A percentile compares a stretch with the other conserved stretches of the same genome.
phyloP scores from a whole-genome alignment of 1,140 invertebrate genomes.

The Onthophagus taurus region DNA sequence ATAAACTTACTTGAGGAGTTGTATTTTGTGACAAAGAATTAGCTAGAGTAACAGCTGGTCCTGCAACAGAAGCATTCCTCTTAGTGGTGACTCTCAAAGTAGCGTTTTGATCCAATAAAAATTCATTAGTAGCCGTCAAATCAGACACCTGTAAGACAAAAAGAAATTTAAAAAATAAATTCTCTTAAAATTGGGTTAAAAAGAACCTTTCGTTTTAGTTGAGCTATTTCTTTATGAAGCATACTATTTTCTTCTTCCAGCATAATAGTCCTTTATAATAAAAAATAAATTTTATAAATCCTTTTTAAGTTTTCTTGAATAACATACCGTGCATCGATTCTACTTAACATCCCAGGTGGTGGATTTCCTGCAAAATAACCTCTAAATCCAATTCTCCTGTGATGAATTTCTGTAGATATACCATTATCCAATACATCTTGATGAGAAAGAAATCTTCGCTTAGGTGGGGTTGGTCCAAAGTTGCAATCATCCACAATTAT shows the following conservation, averaged over 20 bases:
- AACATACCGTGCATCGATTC: slow-evolving; percentile 28
- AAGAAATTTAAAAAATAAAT: not conserved
- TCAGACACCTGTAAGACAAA: slow-evolving; percentile 39
- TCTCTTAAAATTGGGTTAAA: not conserved
- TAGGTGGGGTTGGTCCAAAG: slow-evolving; percentile 26
- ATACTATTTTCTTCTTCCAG: slow-evolving; percentile 68
- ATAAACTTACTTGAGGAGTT: slow-evolving; percentile 38
- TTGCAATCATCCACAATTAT: slow-evolving; percentile 24
- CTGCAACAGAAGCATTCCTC: slow-evolving; percentile 43
- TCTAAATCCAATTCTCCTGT: slow-evolving; percentile 25
- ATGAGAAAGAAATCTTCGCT: slow-evolving; percentile 21
- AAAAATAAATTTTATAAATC: slow-evolving; percentile 11
- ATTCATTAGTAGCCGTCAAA: slow-evolving; percentile 71
- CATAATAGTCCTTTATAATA: slow-evolving; percentile 42
- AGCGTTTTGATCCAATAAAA: slow-evolving; percentile 72
- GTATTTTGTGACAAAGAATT: slow-evolving; percentile 39
- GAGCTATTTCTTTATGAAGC: slow-evolving; percentile 61
- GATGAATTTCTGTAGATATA: slow-evolving; percentile 13
- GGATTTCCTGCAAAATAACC: slow-evolving; percentile 35
- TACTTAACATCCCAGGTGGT: slow-evolving; percentile 28
- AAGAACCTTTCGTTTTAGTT: slow-evolving; percentile 57
- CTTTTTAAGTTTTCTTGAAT: not conserved
- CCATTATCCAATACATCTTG: slow-evolving; percentile 6
- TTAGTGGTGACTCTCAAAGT: slow-evolving; percentile 59
- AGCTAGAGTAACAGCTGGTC: slow-evolving; percentile 49